Evolutionary conservation across 2,888 invertebrate species (phyloP), one percentile per base, ranked within the genome.

Genomic region (Lottia gigantea): DNA sequence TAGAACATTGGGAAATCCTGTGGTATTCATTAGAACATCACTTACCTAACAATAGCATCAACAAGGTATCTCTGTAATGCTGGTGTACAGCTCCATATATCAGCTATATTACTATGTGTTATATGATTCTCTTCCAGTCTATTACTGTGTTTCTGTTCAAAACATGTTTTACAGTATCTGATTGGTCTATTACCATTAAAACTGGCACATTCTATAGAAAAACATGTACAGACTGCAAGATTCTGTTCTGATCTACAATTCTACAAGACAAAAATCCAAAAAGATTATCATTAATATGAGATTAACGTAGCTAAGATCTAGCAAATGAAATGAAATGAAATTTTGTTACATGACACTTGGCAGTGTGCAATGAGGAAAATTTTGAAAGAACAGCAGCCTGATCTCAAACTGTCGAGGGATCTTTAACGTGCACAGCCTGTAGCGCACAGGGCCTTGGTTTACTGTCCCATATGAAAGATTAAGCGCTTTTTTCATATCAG

Each of bases 171-270:
- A 76, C 90, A 90, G 75, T 90, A 87, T 25, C 98, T 92, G 75
- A 98, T 96, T 1, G 99, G 99, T 86, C 96, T 95, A 88, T 97
- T 96, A 46, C 96, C 95, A 88, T 98, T 98, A 86, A 95, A 95
- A 86, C 95, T 95, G 61, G 96, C 96, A 88, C 99, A 99, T 88
- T 98, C 98, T 64, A 94, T 94, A 0, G 96, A 95, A 89, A 98
- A 98, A 87, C 99, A 99, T 66, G 98, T 96, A 14, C 96, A 95
- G 75, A 96, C 93, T 0, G 98, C 97, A 2, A 95, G 93, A 88
- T 97, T 97, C 81, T 97, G 95, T 0, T 92, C 91, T 0, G 96
- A 94, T 65, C 95, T 93, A 86, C 98, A 98, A 87, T 96, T 98
- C 94, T 96, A 87, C 40, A 90, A 89, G 76, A 74, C 62, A 62